phyloP scores from a whole-genome alignment of 2,888 invertebrate species.

The Timema cristinae region DNA sequence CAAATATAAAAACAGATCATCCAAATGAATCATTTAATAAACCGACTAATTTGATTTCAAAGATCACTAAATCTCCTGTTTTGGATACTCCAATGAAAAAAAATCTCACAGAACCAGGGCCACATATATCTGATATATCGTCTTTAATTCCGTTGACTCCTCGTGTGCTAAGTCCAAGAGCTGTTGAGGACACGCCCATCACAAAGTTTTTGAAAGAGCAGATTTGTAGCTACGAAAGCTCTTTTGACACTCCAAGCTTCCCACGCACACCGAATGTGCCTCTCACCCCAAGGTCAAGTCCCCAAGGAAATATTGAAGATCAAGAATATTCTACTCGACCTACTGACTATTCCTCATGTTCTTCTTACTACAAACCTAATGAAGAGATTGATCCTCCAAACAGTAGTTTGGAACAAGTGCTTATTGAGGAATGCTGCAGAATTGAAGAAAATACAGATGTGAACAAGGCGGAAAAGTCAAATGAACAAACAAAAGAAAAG shows the following conservation, averaged over 20 bases:
- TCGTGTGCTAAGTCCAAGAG: slow-evolving; percentile 23
- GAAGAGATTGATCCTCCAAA: neutral
- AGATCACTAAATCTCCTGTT: neutral
- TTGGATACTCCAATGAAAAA: slow-evolving; percentile 12
- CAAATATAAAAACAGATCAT: too few relatives aligned
- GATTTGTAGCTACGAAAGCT: neutral
- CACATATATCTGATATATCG: neutral
- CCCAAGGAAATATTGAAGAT: neutral
- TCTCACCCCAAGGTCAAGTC: slow-evolving; percentile 20
- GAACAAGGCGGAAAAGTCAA: neutral
- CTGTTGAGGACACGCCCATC: slow-evolving; percentile 22
- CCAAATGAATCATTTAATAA: too few relatives aligned
- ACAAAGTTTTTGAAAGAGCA: slow-evolving; percentile 17
- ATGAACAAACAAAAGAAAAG: neutral
- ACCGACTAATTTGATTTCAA: too few relatives aligned
- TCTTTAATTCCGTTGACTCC: slow-evolving; percentile 24
- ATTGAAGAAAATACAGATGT: slow-evolving; percentile 17
- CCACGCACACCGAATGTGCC: slow-evolving; percentile 25
- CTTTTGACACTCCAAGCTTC: slow-evolving; percentile 24
- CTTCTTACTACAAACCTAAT: slow-evolving; percentile 25
- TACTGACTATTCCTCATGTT: slow-evolving; percentile 25
- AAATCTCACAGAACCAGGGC: neutral
- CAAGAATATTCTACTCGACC: slow-evolving; percentile 15
- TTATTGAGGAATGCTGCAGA: slow-evolving; percentile 21
- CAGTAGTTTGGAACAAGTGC: slow-evolving; percentile 18